A percentile compares a stretch with the other conserved stretches of the same genome.
These are phyloP conservation scores for Cossypha caffra DNA, from an alignment of 2,797 vertebrate genomes.

Conservation along the genomic window DNA sequence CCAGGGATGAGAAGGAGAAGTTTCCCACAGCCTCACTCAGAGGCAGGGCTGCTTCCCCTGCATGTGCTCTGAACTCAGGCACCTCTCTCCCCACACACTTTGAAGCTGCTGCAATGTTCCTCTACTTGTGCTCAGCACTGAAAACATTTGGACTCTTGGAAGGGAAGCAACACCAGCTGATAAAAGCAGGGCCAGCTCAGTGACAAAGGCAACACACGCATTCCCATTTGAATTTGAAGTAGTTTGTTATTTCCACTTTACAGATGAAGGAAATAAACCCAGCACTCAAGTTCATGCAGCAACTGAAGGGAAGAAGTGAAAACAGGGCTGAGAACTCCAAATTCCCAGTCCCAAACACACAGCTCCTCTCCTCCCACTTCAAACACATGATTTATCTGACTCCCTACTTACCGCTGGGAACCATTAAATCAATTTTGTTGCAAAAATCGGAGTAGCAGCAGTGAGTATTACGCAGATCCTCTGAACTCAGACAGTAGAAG, in stretches of 20 bases:
- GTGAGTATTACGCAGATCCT: constrained; percentile 91
- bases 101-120: background rate
- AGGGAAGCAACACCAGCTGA: background rate
- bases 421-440: constrained; percentile 91
- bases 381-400: background rate
- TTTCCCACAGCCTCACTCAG: constrained; percentile 22
- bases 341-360: background rate
- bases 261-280: background rate
- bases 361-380: background rate
- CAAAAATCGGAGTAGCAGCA: constrained; percentile 97
- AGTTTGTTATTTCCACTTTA: background rate
- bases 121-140: background rate
- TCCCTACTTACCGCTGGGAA: constrained; percentile 86
- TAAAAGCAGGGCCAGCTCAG: background rate
- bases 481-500: constrained; percentile 92
- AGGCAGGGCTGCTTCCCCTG: background rate
- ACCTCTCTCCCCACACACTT: background rate
- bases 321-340: background rate
- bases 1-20: background rate
- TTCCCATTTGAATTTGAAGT: background rate
- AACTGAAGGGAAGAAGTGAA: background rate
- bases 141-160: background rate
- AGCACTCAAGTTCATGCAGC: background rate
- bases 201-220: background rate
- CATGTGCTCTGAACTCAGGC: fast-evolving